Percentiles rank a stretch among this genome's conserved stretches.
Conservation (phyloP, 1,140 invertebrate genomes). For the Oncopeltus fasciatus region DNA sequence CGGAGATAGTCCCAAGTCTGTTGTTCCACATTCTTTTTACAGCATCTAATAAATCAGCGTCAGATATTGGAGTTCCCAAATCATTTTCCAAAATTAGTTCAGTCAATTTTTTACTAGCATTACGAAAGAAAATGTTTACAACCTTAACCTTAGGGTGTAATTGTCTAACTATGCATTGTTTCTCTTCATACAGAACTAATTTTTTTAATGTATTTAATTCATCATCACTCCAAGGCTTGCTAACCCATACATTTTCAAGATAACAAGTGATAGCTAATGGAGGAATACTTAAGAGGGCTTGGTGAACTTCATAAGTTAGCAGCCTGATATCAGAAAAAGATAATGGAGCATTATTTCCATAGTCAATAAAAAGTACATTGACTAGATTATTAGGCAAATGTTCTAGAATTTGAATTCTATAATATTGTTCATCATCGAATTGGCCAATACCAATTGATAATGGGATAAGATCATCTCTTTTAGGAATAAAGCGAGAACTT, state of each 20-base stretch:
- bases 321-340: slow-evolving; percentile 37
- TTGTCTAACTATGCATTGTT: not conserved
- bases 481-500: slow-evolving; percentile 26
- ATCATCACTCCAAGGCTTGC: not conserved
- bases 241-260: not conserved
- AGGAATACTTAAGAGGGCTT: slow-evolving; percentile 29
- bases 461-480: slow-evolving; percentile 29
- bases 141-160: not conserved
- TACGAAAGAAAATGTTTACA: not conserved
- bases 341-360: slow-evolving; percentile 46
- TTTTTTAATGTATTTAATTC: not conserved
- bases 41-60: not conserved
- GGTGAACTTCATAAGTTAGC: slow-evolving; percentile 28
- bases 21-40: not conserved
- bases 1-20: too few species aligned
- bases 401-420: slow-evolving; percentile 37
- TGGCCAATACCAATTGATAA: slow-evolving; percentile 45
- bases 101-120: not conserved
- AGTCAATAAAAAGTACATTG: slow-evolving; percentile 50
- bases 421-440: slow-evolving; percentile 46
- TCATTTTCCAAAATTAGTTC: not conserved
- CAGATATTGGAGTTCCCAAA: not conserved
- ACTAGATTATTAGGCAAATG: slow-evolving; percentile 28
- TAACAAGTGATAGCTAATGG: slow-evolving; percentile 27
- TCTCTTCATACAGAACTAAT: not conserved